Conservation (phyloP, 2,797 vertebrate species). For the Carapus acus region DNA sequence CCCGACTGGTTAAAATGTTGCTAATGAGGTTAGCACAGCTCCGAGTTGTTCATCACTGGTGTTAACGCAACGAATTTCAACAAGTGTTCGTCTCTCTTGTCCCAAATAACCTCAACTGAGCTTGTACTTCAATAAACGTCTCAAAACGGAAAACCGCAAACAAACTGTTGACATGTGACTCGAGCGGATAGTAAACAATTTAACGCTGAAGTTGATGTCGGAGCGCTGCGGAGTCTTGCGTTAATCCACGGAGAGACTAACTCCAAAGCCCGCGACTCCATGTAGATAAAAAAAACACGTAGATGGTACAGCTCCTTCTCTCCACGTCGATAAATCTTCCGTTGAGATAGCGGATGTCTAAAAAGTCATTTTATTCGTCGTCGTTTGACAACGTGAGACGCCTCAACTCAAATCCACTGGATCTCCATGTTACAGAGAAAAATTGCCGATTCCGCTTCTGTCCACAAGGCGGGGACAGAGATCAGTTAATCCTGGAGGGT, state of each 20-base stretch:
- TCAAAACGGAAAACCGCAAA: background rate
- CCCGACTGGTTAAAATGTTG: conserved; percentile 18
- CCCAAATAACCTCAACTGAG: conserved; percentile 4
- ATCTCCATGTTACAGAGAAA: conserved; percentile 35
- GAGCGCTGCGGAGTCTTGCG: conserved; percentile 33
- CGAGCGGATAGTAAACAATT: conserved; percentile 26
- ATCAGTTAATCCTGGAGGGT: background rate
- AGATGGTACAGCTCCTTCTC: background rate
- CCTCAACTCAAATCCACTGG: conserved; percentile 31
- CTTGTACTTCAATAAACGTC: background rate
- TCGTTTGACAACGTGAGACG: conserved; percentile 6
- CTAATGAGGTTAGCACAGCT: conserved; percentile 33
- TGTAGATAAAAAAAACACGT: conserved; percentile 31
- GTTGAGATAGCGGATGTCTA: background rate
- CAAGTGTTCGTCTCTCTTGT: conserved; percentile 51
- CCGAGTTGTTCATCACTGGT: conserved; percentile 27
- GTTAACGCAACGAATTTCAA: conserved; percentile 42
- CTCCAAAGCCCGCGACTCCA: conserved; percentile 36
- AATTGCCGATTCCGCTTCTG: background rate
- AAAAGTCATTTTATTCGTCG: conserved; percentile 6
- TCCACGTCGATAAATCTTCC: background rate
- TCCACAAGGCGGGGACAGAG: conserved; percentile 49
- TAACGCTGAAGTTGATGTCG: conserved; percentile 19
- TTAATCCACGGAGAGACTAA: conserved; percentile 58
- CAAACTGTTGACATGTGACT: conserved; percentile 11